Percentiles rank a stretch among this genome's conserved stretches.
phyloP scores from a whole-genome alignment of 92 coral and sea anemone genomes.

The Phenganax marumi region DNA sequence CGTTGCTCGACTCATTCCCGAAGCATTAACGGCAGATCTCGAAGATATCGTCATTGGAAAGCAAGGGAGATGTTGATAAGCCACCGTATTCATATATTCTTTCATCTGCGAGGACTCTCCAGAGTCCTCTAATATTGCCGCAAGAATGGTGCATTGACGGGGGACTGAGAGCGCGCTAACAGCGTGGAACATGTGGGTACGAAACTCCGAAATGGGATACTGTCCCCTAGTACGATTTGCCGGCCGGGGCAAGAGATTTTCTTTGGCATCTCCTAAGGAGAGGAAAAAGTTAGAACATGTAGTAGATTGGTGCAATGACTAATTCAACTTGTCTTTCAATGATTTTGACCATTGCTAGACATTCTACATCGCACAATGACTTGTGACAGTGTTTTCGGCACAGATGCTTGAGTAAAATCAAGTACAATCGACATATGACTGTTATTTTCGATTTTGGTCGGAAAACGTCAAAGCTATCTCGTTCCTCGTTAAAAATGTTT shows the following conservation, averaged over 20 bases:
- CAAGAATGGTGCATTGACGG: constrained; percentile 31
- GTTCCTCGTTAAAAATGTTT: constrained; percentile 1
- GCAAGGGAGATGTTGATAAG: constrained; percentile 30
- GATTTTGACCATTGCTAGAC: no score
- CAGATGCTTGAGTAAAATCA: background rate
- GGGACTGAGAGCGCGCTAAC: constrained; percentile 17
- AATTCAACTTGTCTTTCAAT: no score
- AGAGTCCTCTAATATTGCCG: constrained; percentile 22
- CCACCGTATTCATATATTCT: background rate
- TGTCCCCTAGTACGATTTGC: background rate
- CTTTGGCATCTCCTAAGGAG: background rate
- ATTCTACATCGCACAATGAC: no score
- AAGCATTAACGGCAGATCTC: constrained; percentile 24
- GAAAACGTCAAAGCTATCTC: background rate
- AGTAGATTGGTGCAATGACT: no score
- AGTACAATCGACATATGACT: background rate
- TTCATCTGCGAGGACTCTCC: constrained; percentile 3
- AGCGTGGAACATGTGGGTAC: constrained; percentile 24
- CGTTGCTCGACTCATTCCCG: constrained; percentile 17
- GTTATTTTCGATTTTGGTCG: background rate
- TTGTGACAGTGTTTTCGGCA: background rate
- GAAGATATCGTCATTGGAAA: background rate
- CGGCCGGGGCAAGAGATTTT: background rate
- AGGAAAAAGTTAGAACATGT: background rate
- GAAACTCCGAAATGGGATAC: constrained; percentile 10